phyloP scores from a whole-genome alignment of 2,797 vertebrate genomes.

The Prunella strophiata region DNA sequence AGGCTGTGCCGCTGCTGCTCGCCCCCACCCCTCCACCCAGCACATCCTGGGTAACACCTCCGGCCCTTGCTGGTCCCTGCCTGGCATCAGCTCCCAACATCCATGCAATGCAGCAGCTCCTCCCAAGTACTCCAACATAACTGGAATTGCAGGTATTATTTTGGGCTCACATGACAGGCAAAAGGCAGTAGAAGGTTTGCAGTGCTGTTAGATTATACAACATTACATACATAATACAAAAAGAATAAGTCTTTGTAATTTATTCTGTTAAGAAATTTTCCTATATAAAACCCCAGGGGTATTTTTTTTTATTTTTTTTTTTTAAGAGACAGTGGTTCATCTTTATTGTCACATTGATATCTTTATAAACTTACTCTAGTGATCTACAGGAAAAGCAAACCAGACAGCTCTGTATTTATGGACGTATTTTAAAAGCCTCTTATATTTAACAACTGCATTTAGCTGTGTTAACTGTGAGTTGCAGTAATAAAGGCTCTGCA shows the following conservation, averaged over 20 bases:
- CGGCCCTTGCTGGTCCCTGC: neutral
- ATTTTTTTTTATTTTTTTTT: neutral
- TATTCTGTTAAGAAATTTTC: constrained; percentile 34
- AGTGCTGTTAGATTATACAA: neutral
- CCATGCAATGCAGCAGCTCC: rapidly evolving
- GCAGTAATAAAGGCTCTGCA: constrained; percentile 63
- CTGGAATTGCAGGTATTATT: neutral
- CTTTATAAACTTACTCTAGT: constrained; percentile 67
- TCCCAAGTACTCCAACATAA: neutral
- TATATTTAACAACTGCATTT: constrained; percentile 78
- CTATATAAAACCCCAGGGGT: neutral
- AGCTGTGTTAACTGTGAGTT: constrained; percentile 74
- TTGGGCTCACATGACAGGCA: neutral
- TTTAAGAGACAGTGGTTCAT: constrained; percentile 48
- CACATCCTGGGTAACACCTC: rapidly evolving
- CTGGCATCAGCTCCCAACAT: neutral
- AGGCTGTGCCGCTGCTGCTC: neutral
- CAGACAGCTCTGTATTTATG: constrained; percentile 68
- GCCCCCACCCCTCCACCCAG: neutral
- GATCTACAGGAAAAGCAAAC: constrained; percentile 64
- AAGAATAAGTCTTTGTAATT: neutral
- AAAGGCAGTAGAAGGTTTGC: neutral
- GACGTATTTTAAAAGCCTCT: constrained; percentile 60
- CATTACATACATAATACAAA: neutral
- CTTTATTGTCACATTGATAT: constrained; percentile 55